Evolutionary conservation across 2,888 invertebrate species (phyloP).

Genomic region (Prosopocoilus inquinatus): DNA sequence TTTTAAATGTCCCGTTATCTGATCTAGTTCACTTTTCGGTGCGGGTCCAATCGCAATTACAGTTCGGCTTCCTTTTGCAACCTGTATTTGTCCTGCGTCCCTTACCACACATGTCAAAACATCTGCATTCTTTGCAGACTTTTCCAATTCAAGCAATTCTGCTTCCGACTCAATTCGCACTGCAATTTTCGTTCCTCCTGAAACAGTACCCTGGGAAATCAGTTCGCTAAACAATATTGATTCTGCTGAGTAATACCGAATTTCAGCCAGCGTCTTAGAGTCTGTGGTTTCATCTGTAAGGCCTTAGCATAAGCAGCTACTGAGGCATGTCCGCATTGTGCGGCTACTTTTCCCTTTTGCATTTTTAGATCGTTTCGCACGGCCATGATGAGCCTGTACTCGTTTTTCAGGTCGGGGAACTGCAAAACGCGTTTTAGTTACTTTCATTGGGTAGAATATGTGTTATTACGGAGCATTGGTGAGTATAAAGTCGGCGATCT

Average conservation of each 20-base stretch:
- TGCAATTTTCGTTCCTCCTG: constrained; percentile 83
- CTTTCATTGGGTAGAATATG: background rate
- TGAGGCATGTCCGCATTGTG: constrained; percentile 94
- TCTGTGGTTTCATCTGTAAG: constrained; percentile 58
- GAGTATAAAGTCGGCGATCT: background rate
- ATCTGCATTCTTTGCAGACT: constrained; percentile 67
- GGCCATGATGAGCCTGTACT: constrained; percentile 81
- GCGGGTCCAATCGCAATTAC: constrained; percentile 94
- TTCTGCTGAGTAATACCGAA: constrained; percentile 27
- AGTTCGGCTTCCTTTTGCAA: constrained; percentile 83
- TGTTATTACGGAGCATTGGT: background rate
- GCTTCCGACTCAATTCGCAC: constrained; percentile 76
- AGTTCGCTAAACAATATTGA: background rate
- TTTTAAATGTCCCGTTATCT: constrained; percentile 85
- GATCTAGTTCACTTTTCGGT: constrained; percentile 69
- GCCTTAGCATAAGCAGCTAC: constrained; percentile 80
- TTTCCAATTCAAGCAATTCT: constrained; percentile 67
- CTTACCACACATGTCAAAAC: constrained; percentile 73
- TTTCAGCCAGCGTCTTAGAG: constrained; percentile 58
- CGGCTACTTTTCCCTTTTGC: constrained; percentile 93
- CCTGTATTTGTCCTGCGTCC: constrained; percentile 94
- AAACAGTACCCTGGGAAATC: background rate
- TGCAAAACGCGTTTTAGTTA: constrained; percentile 32
- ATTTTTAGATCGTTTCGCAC: constrained; percentile 89
- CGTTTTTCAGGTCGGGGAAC: constrained; percentile 48